A percentile compares a stretch with the other conserved stretches of the same genome.
Evolutionary conservation across 1,140 invertebrate species (phyloP).

Genomic region (Drosophila eugracilis): DNA sequence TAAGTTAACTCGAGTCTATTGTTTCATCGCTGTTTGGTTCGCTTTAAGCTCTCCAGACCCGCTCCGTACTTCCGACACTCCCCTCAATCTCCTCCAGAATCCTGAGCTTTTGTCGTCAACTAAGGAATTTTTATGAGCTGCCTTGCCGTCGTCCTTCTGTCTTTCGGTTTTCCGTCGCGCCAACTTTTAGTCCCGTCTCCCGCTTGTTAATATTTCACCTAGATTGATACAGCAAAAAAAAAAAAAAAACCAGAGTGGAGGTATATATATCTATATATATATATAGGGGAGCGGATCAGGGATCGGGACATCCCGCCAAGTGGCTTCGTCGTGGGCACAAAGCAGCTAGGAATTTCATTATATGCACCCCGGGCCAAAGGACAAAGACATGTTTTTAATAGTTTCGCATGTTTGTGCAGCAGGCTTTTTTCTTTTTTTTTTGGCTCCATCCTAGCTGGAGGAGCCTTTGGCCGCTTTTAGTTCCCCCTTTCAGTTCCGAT

Average conservation of each 20-base stretch:
- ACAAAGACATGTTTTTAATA: constrained; percentile 83
- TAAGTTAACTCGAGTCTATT: constrained; percentile 82
- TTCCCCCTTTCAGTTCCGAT: constrained; percentile 12
- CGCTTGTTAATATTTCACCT: constrained; percentile 81
- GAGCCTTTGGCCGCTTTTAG: constrained; percentile 6
- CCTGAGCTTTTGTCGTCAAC: constrained; percentile 33
- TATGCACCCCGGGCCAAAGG: constrained; percentile 74
- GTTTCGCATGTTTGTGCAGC: constrained; percentile 75
- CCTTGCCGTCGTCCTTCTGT: constrained; percentile 27
- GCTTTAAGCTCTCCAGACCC: constrained; percentile 46
- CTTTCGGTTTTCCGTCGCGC: constrained; percentile 46
- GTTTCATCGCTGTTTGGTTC: constrained; percentile 63
- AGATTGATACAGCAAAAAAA: constrained; percentile 74
- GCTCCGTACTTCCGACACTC: neutral
- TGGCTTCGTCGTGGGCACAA: constrained; percentile 44
- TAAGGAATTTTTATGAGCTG: constrained; percentile 80
- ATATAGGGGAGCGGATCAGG: neutral
- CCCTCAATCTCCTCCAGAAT: constrained; percentile 3
- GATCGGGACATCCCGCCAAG: constrained; percentile 33
- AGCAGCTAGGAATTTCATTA: constrained; percentile 76
- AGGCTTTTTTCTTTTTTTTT: constrained; percentile 34
- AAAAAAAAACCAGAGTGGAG: constrained; percentile 26
- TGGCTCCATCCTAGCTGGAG: constrained; percentile 7
- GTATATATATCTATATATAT: neutral
- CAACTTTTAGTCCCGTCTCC: constrained; percentile 52